phyloP scores from a whole-genome alignment of 1,140 invertebrate genomes.

The Atopsyche davidsoni region DNA sequence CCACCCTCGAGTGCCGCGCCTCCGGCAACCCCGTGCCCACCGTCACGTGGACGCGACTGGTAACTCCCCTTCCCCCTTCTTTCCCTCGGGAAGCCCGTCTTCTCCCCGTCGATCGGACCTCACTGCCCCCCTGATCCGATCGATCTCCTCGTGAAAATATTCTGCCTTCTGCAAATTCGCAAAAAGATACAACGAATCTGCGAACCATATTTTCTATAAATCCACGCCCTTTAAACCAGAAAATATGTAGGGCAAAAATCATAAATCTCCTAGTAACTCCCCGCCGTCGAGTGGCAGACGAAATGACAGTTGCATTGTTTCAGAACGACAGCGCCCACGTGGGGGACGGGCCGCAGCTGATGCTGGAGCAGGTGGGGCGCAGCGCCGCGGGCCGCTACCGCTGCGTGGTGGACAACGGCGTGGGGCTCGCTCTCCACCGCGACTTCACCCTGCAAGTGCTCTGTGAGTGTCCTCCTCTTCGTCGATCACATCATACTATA shows the following conservation, averaged over 20 bases:
- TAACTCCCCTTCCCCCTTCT: slow-evolving; percentile 32
- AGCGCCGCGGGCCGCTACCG: slow-evolving; percentile 60
- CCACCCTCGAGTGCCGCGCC: slow-evolving; percentile 60
- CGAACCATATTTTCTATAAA: no score
- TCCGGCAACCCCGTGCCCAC: slow-evolving; percentile 62
- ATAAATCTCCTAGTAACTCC: slow-evolving; percentile 17
- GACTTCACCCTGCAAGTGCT: slow-evolving; percentile 58
- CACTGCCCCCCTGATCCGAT: no score
- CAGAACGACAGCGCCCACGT: slow-evolving; percentile 32
- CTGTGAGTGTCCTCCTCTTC: slow-evolving; percentile 44
- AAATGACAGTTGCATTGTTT: slow-evolving; percentile 31
- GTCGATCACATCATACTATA: neutral
- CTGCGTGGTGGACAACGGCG: slow-evolving; percentile 63
- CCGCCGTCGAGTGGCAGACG: slow-evolving; percentile 39
- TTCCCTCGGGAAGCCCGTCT: neutral
- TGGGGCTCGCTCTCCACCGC: slow-evolving; percentile 57
- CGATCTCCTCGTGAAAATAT: no score
- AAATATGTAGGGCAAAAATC: no score
- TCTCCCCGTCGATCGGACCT: no score
- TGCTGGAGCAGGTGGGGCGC: slow-evolving; percentile 57
- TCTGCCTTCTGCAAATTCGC: no score
- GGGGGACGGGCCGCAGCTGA: slow-evolving; percentile 57
- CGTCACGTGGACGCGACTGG: slow-evolving; percentile 61
- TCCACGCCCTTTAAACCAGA: no score
- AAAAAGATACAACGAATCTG: no score